Percentiles rank a stretch among this genome's conserved stretches.
Conservation (phyloP, 2,113 vertebrate genomes). For the Mungos mungo region DNA sequence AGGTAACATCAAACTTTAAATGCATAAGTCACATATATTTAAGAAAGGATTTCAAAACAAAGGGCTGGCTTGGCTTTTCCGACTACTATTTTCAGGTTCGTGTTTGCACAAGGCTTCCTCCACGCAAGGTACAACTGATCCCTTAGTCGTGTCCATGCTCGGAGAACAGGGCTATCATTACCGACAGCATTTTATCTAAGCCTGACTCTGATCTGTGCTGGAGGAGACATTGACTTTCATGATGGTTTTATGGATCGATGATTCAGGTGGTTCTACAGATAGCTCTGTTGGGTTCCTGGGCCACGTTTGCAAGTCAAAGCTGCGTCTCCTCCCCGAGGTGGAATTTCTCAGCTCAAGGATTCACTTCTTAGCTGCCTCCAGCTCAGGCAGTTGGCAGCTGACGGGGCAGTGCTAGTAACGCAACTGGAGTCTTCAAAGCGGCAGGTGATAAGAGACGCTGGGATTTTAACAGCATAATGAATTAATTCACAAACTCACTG, state of each 20-base stretch:
- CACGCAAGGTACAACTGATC: conserved; percentile 62
- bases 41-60: conserved; percentile 65
- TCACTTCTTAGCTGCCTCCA: conserved; percentile 76
- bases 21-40: conserved; percentile 65
- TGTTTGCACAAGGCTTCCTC: conserved; percentile 62
- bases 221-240: conserved; percentile 81
- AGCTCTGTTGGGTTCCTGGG: conserved; percentile 73
- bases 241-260: conserved; percentile 80
- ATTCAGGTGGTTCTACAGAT: conserved; percentile 64
- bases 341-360: conserved; percentile 78
- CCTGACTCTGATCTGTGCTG: conserved; percentile 69
- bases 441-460: conserved; percentile 68
- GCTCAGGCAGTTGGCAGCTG: conserved; percentile 75
- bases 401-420: neutral
- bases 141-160: neutral
- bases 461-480: conserved; percentile 76
- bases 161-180: conserved; percentile 70
- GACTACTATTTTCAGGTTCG: conserved; percentile 25
- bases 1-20: conserved; percentile 79
- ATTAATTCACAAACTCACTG: conserved; percentile 82
- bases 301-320: conserved; percentile 83
- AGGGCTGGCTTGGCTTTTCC: neutral
- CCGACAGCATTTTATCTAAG: conserved; percentile 64
- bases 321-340: conserved; percentile 57
- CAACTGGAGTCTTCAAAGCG: conserved; percentile 64